Evolutionary conservation across 2,797 vertebrate species (phyloP).

Genomic region (Gymnodraco acuticeps): DNA sequence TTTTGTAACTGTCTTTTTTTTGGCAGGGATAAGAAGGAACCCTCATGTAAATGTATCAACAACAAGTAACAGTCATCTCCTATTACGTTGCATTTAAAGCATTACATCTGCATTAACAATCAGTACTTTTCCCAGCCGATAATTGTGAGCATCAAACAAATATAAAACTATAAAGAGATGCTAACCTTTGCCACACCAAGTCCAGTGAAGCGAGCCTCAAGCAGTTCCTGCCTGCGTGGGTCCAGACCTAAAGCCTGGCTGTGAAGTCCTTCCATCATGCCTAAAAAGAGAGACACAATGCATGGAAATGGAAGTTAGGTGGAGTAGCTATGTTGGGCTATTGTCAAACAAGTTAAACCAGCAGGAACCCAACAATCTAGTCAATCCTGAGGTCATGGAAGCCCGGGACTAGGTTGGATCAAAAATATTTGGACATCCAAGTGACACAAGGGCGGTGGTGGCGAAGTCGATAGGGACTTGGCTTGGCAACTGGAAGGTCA

Average conservation of each 20-base stretch:
- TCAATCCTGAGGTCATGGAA: background rate
- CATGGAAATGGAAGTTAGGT: background rate
- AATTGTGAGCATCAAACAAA: slow-evolving; percentile 3
- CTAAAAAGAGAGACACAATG: slow-evolving; percentile 70
- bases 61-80: background rate
- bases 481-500: too few species aligned
- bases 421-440: background rate
- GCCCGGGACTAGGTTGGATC: background rate
- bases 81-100: background rate
- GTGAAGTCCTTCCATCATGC: slow-evolving; percentile 97
- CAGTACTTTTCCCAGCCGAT: background rate
- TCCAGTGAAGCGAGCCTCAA: slow-evolving; percentile 95
- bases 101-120: slow-evolving; percentile 5
- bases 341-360: background rate
- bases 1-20: background rate
- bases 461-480: too few species aligned
- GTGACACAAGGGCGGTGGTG: background rate
- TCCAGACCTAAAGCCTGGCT: slow-evolving; percentile 88
- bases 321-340: background rate
- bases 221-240: slow-evolving; percentile 92
- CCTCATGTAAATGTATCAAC: background rate
- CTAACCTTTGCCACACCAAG: slow-evolving; percentile 91
- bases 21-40: background rate
- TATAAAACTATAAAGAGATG: slow-evolving; percentile 4
- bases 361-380: background rate